Percentiles rank a stretch among this genome's conserved stretches.
These are phyloP conservation scores for Leptopilina syphax DNA, from an alignment of 2,888 invertebrate species.

Conservation along the genomic window DNA sequence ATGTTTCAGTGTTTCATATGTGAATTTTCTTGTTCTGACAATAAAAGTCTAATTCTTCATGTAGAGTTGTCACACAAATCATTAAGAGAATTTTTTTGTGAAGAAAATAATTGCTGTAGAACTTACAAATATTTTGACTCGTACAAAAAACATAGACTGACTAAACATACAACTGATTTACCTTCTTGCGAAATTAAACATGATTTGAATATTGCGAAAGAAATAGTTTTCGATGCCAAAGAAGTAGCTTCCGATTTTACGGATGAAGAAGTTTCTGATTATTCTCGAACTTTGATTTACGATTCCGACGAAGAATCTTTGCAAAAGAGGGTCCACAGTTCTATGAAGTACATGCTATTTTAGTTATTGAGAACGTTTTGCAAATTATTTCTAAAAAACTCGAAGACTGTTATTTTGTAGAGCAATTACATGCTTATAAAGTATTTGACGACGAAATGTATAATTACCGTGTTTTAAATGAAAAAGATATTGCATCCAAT, in stretches of 20 bases:
- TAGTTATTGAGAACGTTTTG: constrained; percentile 30
- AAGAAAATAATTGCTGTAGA: too few species aligned
- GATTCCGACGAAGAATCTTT: background rate
- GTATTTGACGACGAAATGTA: constrained; percentile 31
- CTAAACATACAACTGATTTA: background rate
- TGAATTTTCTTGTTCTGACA: too few species aligned
- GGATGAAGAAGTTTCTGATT: too few species aligned
- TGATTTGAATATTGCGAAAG: background rate
- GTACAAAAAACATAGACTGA: too few species aligned
- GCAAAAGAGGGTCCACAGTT: constrained; percentile 41
- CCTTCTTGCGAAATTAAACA: constrained; percentile 24
- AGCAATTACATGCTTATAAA: constrained; percentile 43
- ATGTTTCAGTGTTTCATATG: constrained; percentile 11
- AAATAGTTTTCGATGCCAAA: background rate
- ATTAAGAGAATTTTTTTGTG: too few species aligned
- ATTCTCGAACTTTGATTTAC: too few species aligned
- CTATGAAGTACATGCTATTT: constrained; percentile 41
- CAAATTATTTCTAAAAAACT: constrained; percentile 41
- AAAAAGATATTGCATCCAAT: constrained; percentile 35
- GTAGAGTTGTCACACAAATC: too few species aligned
- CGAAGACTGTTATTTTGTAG: constrained; percentile 40
- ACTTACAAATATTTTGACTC: too few species aligned
- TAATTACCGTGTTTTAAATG: constrained; percentile 7
- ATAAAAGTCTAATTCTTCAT: too few species aligned
- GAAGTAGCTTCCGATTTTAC: too few species aligned